Percentiles rank a stretch among this genome's conserved stretches.
phyloP scores from a whole-genome alignment of 2,888 invertebrate species.

The Zelleria hepariella region DNA sequence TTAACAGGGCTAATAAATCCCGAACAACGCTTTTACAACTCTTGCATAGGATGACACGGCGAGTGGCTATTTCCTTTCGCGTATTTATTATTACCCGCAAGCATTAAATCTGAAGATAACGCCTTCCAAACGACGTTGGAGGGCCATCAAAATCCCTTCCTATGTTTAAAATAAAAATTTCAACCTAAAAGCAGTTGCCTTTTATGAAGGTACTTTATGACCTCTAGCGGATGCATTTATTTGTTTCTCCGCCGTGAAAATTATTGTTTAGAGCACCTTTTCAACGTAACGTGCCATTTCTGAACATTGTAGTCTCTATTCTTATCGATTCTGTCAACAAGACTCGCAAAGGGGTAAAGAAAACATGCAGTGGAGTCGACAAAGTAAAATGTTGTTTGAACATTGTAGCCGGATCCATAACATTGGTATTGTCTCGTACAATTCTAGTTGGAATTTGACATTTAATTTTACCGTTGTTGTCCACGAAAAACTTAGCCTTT shows the following conservation, averaged over 20 bases:
- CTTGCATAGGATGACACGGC: conserved; percentile 15
- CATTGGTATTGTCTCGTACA: too few species aligned
- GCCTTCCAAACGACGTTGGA: conserved; percentile 46
- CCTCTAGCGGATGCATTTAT: conserved; percentile 12
- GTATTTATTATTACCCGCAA: conserved; percentile 39
- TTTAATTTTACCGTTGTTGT: too few species aligned
- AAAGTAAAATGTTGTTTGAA: too few species aligned
- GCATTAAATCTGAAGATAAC: conserved; percentile 63
- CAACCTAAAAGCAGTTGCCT: conserved; percentile 55
- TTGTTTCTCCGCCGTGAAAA: background rate
- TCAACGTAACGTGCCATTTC: background rate
- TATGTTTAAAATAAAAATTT: conserved; percentile 72
- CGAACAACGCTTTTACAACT: background rate
- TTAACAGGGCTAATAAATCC: conserved; percentile 2
- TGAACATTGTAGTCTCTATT: background rate
- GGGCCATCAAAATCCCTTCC: conserved; percentile 67
- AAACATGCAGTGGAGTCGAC: too few species aligned
- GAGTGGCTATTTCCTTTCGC: conserved; percentile 29
- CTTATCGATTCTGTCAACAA: too few species aligned
- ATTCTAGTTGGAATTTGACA: too few species aligned
- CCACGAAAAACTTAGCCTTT: too few species aligned
- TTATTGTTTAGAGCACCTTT: background rate
- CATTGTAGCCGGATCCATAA: too few species aligned
- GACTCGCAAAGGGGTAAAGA: too few species aligned
- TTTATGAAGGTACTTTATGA: conserved; percentile 51